These are phyloP conservation scores for Cepphus grylle DNA, from an alignment of 2,113 vertebrate species.

Conservation along the genomic window DNA sequence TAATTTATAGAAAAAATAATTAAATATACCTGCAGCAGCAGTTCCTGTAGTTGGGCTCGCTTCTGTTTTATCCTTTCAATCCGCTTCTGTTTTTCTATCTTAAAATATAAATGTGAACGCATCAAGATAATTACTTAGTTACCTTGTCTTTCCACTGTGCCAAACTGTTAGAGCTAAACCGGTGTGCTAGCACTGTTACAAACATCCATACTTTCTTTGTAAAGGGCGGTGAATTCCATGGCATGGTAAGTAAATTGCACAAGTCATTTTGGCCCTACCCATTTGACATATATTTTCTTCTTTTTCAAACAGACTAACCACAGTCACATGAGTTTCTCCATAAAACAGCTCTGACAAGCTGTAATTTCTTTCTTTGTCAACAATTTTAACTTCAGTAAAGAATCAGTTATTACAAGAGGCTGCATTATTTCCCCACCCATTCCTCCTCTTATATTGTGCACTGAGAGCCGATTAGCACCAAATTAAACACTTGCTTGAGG, in stretches of 20 bases:
- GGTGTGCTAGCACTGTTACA: neutral
- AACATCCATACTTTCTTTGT: neutral
- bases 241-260: neutral
- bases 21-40: conserved; percentile 81
- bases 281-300: neutral
- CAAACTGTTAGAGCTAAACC: neutral
- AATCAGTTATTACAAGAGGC: neutral
- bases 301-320: neutral
- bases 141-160: neutral
- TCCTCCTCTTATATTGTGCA: neutral
- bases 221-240: neutral
- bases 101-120: conserved; percentile 44
- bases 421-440: neutral
- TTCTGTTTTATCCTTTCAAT: conserved; percentile 88
- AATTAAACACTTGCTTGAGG: neutral
- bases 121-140: neutral
- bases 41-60: conserved; percentile 83
- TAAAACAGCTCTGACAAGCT: neutral
- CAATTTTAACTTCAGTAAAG: neutral
- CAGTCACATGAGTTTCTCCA: neutral
- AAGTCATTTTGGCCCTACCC: neutral
- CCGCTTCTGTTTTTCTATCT: conserved; percentile 86
- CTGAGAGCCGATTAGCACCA: neutral
- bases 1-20: neutral
- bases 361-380: neutral